phyloP scores from a whole-genome alignment of 2,797 vertebrate genomes.

The Coreius guichenoti region DNA sequence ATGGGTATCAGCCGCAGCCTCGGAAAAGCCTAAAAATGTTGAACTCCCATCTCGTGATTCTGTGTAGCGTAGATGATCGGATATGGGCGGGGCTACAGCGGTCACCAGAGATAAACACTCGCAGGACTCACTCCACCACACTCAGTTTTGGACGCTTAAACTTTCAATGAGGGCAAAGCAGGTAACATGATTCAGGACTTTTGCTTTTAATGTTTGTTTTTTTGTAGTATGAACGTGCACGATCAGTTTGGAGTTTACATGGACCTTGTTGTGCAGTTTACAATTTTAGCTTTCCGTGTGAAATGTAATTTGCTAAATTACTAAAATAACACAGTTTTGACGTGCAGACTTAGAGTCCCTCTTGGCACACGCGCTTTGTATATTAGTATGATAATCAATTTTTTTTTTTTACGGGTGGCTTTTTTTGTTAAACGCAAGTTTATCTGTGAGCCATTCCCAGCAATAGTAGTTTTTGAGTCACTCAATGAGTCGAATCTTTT shows the following conservation, averaged over 20 bases:
- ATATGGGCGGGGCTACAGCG: constrained; percentile 1
- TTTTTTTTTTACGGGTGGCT: not conserved
- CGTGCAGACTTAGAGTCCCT: not conserved
- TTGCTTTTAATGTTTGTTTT: not conserved
- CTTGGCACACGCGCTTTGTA: not conserved
- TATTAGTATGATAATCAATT: not conserved
- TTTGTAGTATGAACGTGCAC: not conserved
- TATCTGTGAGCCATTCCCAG: not conserved
- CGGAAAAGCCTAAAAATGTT: not conserved
- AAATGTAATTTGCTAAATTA: not conserved
- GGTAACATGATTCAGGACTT: not conserved
- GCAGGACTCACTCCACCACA: not conserved
- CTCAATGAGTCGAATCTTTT: not conserved
- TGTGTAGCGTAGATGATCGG: not conserved
- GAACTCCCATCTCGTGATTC: constrained; percentile 2
- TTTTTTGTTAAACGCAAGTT: not conserved
- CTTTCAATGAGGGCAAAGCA: constrained; percentile 35
- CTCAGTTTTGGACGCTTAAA: not conserved
- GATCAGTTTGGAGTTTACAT: not conserved
- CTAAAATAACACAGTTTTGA: not conserved
- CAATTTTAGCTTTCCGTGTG: not conserved
- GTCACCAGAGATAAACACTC: constrained; percentile 40
- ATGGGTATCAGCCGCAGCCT: not conserved
- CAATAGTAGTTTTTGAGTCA: not conserved
- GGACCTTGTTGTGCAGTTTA: not conserved